Conservation (phyloP, 2,888 invertebrate genomes). For the Eristalinus sepulchralis region DNA sequence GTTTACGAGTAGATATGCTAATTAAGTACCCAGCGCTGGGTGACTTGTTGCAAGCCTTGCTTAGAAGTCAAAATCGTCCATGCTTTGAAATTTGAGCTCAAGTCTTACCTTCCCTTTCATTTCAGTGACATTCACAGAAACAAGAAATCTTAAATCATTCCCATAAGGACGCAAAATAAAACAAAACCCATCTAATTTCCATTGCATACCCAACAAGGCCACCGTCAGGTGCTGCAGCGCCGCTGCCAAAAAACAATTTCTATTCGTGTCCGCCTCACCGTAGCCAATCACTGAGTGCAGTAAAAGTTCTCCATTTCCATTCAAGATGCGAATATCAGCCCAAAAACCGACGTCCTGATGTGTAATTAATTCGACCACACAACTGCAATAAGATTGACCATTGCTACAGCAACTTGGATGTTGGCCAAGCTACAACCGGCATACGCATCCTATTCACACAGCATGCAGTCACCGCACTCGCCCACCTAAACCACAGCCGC, state of each 20-base stretch:
- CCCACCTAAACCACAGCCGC: background rate
- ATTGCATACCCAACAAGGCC: background rate
- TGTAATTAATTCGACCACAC: conserved; percentile 64
- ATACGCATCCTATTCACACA: conserved; percentile 29
- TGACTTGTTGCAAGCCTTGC: no score
- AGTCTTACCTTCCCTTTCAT: no score
- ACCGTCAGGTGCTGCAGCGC: background rate
- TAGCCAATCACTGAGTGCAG: conserved; percentile 11
- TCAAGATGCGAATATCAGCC: conserved; percentile 19
- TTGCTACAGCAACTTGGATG: conserved; percentile 67
- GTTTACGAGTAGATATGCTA: no score
- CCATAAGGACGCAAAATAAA: no score
- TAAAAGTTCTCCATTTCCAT: conserved; percentile 7
- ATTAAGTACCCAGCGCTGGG: no score
- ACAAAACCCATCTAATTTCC: no score
- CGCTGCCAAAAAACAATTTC: background rate
- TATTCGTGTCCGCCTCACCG: background rate
- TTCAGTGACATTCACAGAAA: no score
- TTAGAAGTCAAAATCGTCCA: no score
- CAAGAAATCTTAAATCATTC: no score
- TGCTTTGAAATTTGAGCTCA: no score
- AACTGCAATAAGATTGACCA: conserved; percentile 69
- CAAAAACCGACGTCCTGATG: conserved; percentile 45
- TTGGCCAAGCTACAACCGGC: conserved; percentile 42
- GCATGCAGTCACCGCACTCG: background rate